phyloP scores from a whole-genome alignment of 2,113 vertebrate species.

The Lycaon pictus region DNA sequence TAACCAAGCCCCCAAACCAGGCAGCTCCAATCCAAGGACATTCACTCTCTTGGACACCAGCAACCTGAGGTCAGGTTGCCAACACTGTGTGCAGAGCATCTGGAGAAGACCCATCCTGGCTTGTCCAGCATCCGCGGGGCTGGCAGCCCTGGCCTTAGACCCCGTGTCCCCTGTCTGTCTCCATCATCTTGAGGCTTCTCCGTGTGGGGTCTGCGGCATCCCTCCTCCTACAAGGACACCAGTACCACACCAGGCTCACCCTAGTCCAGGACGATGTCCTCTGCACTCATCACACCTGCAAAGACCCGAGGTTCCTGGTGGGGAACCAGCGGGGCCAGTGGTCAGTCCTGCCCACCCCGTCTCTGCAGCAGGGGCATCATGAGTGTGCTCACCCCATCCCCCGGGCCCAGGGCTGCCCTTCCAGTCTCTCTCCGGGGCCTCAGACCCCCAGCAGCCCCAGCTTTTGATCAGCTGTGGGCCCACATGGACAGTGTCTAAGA shows the following conservation, averaged over 20 bases:
- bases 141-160: background rate
- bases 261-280: background rate
- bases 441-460: background rate
- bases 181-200: background rate
- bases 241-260: background rate
- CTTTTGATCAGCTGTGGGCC: background rate
- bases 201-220: background rate
- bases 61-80: background rate
- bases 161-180: background rate
- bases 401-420: background rate
- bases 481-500: no score
- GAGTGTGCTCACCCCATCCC: background rate
- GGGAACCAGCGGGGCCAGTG: no score
- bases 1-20: background rate
- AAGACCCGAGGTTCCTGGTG: background rate
- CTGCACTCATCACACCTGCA: background rate
- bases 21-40: background rate
- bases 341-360: no score
- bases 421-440: background rate
- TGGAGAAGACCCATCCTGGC: background rate
- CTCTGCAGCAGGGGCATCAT: background rate
- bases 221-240: background rate
- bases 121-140: background rate
- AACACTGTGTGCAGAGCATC: rapidly evolving
- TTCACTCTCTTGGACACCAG: background rate